These are phyloP conservation scores for Ferdinandea cuprea DNA, from an alignment of 2,888 invertebrate species.

Conservation along the genomic window DNA sequence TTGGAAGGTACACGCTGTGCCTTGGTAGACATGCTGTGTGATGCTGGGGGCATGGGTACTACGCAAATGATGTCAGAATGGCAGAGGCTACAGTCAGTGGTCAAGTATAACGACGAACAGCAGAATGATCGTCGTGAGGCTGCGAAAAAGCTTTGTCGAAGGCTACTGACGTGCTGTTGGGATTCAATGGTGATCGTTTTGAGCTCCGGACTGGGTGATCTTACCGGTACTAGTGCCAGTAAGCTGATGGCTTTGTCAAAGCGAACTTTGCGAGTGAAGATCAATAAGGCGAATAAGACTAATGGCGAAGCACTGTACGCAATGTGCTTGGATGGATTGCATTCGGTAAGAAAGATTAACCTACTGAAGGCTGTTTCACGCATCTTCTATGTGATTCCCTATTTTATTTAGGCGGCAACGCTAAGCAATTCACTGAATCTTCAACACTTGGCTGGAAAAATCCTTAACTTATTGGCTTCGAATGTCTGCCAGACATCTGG, in stretches of 20 bases:
- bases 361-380: neutral
- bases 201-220: conserved; percentile 88
- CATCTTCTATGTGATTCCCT: neutral
- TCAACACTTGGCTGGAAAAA: conserved; percentile 95
- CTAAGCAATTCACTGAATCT: conserved; percentile 94
- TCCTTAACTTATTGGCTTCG: conserved; percentile 92
- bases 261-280: conserved; percentile 82
- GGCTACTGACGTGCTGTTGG: conserved; percentile 95
- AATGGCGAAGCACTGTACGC: conserved; percentile 91
- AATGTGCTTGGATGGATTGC: conserved; percentile 93
- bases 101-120: conserved; percentile 85
- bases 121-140: conserved; percentile 90
- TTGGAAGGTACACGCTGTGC: conserved; percentile 81
- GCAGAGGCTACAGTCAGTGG: conserved; percentile 91
- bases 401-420: conserved; percentile 88
- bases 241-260: conserved; percentile 86
- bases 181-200: conserved; percentile 94
- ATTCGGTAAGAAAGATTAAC: conserved; percentile 88
- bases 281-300: conserved; percentile 83
- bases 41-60: conserved; percentile 92
- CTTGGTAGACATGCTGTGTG: conserved; percentile 84
- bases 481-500: conserved; percentile 93
- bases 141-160: conserved; percentile 89
- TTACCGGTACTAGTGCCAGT: conserved; percentile 83
- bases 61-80: conserved; percentile 94